Conservation (phyloP, 2,113 vertebrate species). For the Rhipidura dahli region DNA sequence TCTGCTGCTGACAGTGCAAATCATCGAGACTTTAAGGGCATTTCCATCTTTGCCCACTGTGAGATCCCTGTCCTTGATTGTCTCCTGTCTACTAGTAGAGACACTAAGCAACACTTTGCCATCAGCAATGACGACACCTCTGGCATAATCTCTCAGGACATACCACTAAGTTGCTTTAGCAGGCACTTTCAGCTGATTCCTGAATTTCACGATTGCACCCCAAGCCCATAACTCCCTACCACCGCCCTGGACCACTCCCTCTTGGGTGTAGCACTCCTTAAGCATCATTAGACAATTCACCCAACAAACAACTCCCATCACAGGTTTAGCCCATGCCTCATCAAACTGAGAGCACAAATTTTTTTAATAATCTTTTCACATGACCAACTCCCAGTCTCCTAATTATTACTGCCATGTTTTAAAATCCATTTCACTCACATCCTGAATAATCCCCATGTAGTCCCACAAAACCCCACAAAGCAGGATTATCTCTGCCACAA, state of each 20-base stretch:
- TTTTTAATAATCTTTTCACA: conserved; percentile 35
- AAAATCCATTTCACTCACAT: not conserved
- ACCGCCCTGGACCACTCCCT: not conserved
- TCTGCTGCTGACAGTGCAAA: not conserved
- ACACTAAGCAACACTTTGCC: not conserved
- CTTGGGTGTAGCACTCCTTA: not conserved
- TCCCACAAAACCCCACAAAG: not conserved
- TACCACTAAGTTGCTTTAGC: not conserved
- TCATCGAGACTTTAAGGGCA: too few relatives aligned
- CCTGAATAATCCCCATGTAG: not conserved
- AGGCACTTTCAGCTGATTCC: not conserved
- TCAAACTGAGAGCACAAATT: not conserved
- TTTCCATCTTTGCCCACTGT: not conserved
- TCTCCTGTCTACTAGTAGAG: not conserved
- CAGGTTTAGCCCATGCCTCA: not conserved
- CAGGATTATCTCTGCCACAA: not conserved
- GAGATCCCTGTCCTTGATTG: not conserved
- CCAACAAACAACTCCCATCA: not conserved
- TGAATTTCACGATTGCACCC: not conserved
- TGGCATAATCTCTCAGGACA: not conserved
- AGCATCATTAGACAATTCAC: not conserved
- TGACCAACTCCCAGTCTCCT: not conserved
- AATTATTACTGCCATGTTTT: not conserved
- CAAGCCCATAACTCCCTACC: not conserved
- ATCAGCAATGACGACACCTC: not conserved